Conservation (phyloP, 2,113 vertebrate species). For the Apaloderma vittatum region DNA sequence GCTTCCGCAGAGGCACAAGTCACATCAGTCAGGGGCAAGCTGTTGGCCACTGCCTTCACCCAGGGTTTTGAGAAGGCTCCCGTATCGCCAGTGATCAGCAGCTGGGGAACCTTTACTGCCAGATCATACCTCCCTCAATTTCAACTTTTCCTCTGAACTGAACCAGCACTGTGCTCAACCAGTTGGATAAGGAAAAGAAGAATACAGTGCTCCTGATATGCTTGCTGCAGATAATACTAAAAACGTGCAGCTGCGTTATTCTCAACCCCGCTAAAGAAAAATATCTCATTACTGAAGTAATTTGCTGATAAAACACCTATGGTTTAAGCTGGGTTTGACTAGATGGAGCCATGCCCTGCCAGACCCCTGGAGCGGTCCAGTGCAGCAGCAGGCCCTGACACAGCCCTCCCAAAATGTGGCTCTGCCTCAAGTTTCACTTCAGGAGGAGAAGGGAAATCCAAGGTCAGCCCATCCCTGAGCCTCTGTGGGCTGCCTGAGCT, state of each 20-base stretch:
- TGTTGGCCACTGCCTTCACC: neutral
- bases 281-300: neutral
- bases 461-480: neutral
- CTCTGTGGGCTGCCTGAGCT: neutral
- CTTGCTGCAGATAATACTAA: neutral
- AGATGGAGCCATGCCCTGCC: accelerated
- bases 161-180: neutral
- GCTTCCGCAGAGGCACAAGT: accelerated
- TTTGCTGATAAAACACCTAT: neutral
- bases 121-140: accelerated
- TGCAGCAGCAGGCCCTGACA: neutral
- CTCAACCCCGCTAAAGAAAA: neutral
- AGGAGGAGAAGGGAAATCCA: neutral
- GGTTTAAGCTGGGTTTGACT: neutral
- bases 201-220: neutral
- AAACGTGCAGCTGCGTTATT: neutral
- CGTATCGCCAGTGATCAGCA: accelerated
- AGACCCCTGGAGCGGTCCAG: neutral
- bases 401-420: neutral
- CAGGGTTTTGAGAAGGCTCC: neutral
- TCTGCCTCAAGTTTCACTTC: neutral
- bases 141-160: accelerated
- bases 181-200: neutral
- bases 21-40: too few relatives aligned
- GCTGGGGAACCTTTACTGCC: neutral